A percentile compares a stretch with the other conserved stretches of the same genome.
Evolutionary conservation across 2,797 vertebrate species (phyloP).

Genomic region (Pipistrellus kuhlii): DNA sequence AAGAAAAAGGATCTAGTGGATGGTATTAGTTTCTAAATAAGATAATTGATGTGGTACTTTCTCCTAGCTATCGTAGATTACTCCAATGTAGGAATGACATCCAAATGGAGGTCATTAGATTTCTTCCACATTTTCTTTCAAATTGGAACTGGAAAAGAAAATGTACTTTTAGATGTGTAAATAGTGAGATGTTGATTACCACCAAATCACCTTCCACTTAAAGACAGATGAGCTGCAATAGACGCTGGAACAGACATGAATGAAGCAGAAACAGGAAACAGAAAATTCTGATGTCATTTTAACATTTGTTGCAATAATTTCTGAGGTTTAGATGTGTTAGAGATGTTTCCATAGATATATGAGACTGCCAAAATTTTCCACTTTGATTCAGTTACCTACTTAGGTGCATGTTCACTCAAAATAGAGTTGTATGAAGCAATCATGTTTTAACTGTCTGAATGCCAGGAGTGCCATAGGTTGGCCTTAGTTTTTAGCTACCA

Average conservation of each 20-base stretch:
- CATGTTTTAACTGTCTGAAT: neutral
- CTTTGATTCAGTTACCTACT: neutral
- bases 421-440: neutral
- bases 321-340: neutral
- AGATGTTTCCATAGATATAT: neutral
- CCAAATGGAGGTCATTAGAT: neutral
- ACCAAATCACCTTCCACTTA: neutral
- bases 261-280: neutral
- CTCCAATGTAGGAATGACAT: fast-evolving
- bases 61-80: neutral
- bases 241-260: fast-evolving
- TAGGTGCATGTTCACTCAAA: neutral
- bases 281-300: neutral
- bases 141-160: neutral
- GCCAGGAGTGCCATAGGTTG: neutral
- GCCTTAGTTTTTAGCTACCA: neutral
- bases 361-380: neutral
- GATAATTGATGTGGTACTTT: neutral
- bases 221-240: neutral
- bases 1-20: neutral
- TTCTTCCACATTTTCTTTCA: neutral
- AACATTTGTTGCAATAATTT: neutral
- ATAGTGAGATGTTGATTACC: neutral
- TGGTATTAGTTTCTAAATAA: neutral
- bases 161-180: neutral